Conservation (phyloP, 2,797 vertebrate genomes). For the Poliocrania exsul region DNA sequence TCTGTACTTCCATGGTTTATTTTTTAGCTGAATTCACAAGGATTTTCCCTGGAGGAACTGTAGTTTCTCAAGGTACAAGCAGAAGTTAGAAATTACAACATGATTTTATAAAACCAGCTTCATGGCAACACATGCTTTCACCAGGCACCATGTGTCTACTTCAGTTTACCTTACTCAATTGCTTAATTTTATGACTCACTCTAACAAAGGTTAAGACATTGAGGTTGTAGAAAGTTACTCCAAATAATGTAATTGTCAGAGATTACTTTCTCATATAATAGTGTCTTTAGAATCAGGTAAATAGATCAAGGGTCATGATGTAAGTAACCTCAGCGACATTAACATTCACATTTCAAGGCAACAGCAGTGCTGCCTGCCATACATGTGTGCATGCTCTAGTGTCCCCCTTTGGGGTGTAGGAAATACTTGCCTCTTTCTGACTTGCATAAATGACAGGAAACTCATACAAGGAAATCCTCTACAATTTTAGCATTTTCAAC, state of each 20-base stretch:
- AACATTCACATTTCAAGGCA: not conserved
- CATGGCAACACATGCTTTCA: not conserved
- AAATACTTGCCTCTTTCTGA: not conserved
- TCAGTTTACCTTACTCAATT: not conserved
- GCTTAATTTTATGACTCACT: not conserved
- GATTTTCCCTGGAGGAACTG: not conserved
- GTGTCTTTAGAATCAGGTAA: not conserved
- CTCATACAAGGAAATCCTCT: not conserved
- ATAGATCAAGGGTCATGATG: not conserved
- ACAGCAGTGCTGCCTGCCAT: not conserved
- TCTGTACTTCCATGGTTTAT: not conserved
- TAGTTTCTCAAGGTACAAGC: not conserved
- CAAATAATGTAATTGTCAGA: not conserved
- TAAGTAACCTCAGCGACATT: not conserved
- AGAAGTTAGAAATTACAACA: not conserved
- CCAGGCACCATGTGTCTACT: not conserved
- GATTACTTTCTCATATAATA: not conserved
- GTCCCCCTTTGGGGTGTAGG: not conserved
- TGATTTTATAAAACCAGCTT: not conserved
- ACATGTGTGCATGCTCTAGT: fast-evolving
- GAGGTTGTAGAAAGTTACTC: not conserved
- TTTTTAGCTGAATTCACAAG: not conserved
- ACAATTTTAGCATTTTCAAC: not conserved
- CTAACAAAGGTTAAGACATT: not conserved
- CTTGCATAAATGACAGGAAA: conserved; percentile 41